phyloP scores from a whole-genome alignment of 2,888 invertebrate species.

The Cheilosia scutellata region DNA sequence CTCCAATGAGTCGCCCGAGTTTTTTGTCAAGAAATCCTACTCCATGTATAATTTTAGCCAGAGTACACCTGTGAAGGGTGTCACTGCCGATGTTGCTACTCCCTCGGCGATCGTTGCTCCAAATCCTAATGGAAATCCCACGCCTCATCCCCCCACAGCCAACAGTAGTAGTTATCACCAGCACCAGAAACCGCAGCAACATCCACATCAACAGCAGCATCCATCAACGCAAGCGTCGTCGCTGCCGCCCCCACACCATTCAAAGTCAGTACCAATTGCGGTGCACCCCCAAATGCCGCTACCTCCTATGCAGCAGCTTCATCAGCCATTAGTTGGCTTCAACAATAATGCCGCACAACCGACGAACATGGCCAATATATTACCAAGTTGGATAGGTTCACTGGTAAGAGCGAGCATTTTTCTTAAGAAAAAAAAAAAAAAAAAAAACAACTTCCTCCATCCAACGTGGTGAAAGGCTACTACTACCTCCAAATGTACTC shows the following conservation, averaged over 20 bases:
- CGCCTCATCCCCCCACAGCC: slow-evolving; percentile 2
- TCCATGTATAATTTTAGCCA: slow-evolving; percentile 52
- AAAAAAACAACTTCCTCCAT: slow-evolving; percentile 40
- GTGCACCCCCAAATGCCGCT: slow-evolving; percentile 23
- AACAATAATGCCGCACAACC: slow-evolving; percentile 39
- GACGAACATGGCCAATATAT: slow-evolving; percentile 42
- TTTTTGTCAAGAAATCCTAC: slow-evolving; percentile 46
- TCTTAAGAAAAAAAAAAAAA: slow-evolving; percentile 25
- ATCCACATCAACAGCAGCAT: slow-evolving; percentile 13
- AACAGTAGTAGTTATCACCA: slow-evolving; percentile 1
- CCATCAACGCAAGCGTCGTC: slow-evolving; percentile 4
- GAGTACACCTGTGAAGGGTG: slow-evolving; percentile 13
- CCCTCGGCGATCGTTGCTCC: neutral
- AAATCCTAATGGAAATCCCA: slow-evolving; percentile 15
- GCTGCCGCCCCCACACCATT: neutral
- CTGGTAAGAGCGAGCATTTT: slow-evolving; percentile 58
- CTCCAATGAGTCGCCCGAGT: slow-evolving; percentile 47
- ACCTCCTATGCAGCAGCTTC: slow-evolving; percentile 24
- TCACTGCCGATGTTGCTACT: neutral
- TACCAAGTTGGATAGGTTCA: slow-evolving; percentile 62
- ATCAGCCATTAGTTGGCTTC: slow-evolving; percentile 20
- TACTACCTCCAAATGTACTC: slow-evolving; percentile 22
- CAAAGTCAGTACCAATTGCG: slow-evolving; percentile 11
- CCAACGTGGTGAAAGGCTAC: slow-evolving; percentile 53
- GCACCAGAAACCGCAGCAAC: slow-evolving; percentile 1